Evolutionary conservation across 1,140 invertebrate genomes (phyloP).

Genomic region (Mamestra configurata): DNA sequence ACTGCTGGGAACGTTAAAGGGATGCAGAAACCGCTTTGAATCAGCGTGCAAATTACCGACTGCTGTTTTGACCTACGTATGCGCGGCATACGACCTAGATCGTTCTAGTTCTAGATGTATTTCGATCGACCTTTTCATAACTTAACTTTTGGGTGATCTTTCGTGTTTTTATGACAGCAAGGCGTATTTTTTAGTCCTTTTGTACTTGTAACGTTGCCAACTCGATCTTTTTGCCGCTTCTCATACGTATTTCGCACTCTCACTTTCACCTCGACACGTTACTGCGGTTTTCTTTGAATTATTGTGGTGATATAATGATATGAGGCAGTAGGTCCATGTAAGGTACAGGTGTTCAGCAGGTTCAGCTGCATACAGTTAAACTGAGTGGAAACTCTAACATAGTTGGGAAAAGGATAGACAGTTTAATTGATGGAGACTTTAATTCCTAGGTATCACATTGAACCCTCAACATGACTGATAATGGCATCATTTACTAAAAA

Average conservation of each 20-base stretch:
- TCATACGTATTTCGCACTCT: constrained; percentile 42
- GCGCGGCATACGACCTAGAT: constrained; percentile 54
- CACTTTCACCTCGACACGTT: constrained; percentile 64
- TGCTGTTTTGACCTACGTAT: constrained; percentile 39
- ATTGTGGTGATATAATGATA: too few relatives aligned
- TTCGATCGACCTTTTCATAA: constrained; percentile 1
- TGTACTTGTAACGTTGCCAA: constrained; percentile 34
- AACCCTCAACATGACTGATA: too few relatives aligned
- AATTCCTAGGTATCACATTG: too few relatives aligned
- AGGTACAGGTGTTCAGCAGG: too few relatives aligned
- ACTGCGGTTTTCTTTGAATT: constrained; percentile 13
- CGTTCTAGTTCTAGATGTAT: constrained; percentile 49
- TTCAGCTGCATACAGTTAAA: too few relatives aligned
- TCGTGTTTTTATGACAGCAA: neutral
- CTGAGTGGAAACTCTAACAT: too few relatives aligned
- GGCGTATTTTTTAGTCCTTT: neutral
- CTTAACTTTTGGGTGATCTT: neutral
- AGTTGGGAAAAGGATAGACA: too few relatives aligned
- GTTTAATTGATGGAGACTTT: too few relatives aligned
- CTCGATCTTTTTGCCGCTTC: constrained; percentile 12
- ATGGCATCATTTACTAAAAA: too few relatives aligned
- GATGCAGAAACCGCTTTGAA: constrained; percentile 4
- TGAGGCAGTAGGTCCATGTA: too few relatives aligned
- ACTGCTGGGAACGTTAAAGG: neutral
- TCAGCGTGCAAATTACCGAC: neutral